Base-by-base conservation (phyloP, 2,797 vertebrate species). In the Trachops cirrhosus region DNA sequence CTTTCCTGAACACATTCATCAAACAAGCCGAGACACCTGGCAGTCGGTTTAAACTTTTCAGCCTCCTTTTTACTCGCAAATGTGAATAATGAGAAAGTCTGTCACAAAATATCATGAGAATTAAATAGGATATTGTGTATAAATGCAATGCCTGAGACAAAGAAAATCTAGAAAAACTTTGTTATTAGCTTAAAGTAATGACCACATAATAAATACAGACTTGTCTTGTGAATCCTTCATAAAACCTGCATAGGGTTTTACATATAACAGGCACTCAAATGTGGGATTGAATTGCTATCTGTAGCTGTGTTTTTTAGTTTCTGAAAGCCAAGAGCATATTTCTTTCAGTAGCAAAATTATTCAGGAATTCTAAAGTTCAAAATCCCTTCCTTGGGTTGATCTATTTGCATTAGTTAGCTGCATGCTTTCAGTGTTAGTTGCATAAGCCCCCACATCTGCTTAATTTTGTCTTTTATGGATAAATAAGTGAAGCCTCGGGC, bases 261-360 rank as follows among this genome's bases (percentile, higher is more conserved):
- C 12, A 26, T 34, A 34, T 37, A 71, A 73, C 18, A 77, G 6
- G 26, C 9, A 82, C 4, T 67, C 29, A 62, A 67, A 78, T 79
- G 21, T 37, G 32, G 18, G 88, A 90, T 91, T 87, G 80, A 92
- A 80, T 19, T 71, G 48, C 9, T 89, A 57, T 37, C 34, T 89
- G 11, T 39, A 91, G n/a, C 16, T 16, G 0, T 73, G n/a, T 68
- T 67, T 37, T 94, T 41, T 73, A 80, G 71, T 91, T 46, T 16
- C 41, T 83, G 16, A 94, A 96, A 86, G 44, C 64, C 75, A 92
- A 86, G n/a, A 85, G 44, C 46, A 73, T 68, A 87, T 89, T 57
- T 87, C 24, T 74, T 86, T 89, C 24, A 85, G 41, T 1, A 62
- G 68, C 26, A 92, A 92, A 85, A 84, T 85, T 37, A 57, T 34